Evolutionary conservation across 2,797 vertebrate genomes (phyloP), one percentile per base, ranked within the genome.

Genomic region (Melopsittacus undulatus): DNA sequence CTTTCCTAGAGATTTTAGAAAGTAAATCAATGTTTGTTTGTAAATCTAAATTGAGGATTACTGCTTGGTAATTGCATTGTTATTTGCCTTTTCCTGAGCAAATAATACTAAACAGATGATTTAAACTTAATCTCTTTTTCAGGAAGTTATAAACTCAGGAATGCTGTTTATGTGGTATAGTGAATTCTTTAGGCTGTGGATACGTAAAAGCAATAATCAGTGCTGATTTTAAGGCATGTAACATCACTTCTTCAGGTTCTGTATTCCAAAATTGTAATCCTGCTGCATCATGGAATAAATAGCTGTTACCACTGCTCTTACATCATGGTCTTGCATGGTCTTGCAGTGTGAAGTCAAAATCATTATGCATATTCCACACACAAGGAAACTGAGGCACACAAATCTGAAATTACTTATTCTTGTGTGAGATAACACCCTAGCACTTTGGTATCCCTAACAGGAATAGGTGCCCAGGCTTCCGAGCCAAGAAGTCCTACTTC

Each of bases 51-150:
- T 90, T 76, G 91, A 95, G 32, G 70, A 91, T 48, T 83, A 86
- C 80, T 91, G 66, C 63, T 86, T 51, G 54, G 46, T 96, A 95
- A 97, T 94, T 96, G 62, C 66, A 67, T 66, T 93, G 75, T 89
- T 86, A 88, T 78, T 87, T 97, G 46, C 63, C 36, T 91, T 94
- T 92, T 96, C 59, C 79, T 86, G 46, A 83, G 46, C 66, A 96
- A 95, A 66, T 89, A 75, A 69, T 89, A 38, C 74, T 38, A 45
- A 90, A 46, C 48, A 51, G 48, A 67, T 90, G 51, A 30, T 63
- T 79, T 63, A 70, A 36, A 36, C 57, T 59, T 59, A 26, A 59
- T 36, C 23, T 59, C 57, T 59, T 59, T 59, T 59, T 11, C 34
- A 36, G 57, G 57, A 59, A 59, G 57, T 59, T 59, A 36, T 59